Evolutionary conservation across 1,140 invertebrate genomes (phyloP), one percentile per base, ranked within the genome.

Genomic region (Charaxes varanes): DNA sequence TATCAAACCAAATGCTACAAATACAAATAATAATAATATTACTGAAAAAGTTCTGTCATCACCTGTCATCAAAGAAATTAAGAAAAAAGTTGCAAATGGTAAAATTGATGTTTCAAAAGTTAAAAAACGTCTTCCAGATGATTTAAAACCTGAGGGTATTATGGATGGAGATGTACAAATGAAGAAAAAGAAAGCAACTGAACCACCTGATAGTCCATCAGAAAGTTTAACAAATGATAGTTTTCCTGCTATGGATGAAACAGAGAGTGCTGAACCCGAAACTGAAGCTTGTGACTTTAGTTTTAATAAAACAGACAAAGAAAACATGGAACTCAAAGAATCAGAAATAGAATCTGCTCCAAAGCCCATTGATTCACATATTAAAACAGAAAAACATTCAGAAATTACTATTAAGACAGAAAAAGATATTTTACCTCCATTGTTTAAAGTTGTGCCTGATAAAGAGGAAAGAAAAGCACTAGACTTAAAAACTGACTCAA

Each of bases 221-320:
- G 91, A 92, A 66, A 94, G 92, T 61, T 85, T 93, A 26, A 93
- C 92, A 12, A 92, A 92, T 27, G 93, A 94, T 62, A 93, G 91
- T 36, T 92, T 91, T 52, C 90, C 91, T 11, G 88, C 91, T 14
- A 90, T 92, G 74, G 92, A 94, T 68, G 92, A 93, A 57, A 88
- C 86, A 4, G 92, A 93, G 58, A 87, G 76, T 67, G 80, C 72
- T 38, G 87, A 89, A 43, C 79, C 87, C 64, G 86, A 91, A 74
- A 71, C 86, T 61, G 86, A 88, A 77, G 62, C 85, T 49, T 71
- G 86, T 70, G 81, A 88, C 62, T 63, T 77, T 77, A 68, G 74
- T 72, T 54, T 77, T 51, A 71, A 51, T 54, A 85, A 85, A 53
- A 55, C 62, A 57, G 77, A 80, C 34, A 80, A 76, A 52, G 74